Conservation (phyloP, 2,888 invertebrate genomes). For the Clivina fossor region DNA sequence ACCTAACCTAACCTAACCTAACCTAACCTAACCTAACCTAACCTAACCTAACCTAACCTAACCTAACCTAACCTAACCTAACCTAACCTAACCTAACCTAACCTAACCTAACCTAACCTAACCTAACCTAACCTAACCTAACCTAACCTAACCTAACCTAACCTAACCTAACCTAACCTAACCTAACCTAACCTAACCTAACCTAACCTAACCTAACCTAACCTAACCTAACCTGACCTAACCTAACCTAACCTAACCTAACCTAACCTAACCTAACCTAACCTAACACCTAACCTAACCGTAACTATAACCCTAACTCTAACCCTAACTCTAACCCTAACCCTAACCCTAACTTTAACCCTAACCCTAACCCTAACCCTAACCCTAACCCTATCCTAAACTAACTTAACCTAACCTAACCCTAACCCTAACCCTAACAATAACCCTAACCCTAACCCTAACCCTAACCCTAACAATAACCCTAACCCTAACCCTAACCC, state of each 20-base stretch:
- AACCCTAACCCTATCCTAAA: too few species aligned
- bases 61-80: constrained; percentile 17
- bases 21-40: constrained; percentile 19
- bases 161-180: constrained; percentile 5
- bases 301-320: too few species aligned
- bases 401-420: too few species aligned
- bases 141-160: constrained; percentile 7
- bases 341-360: too few species aligned
- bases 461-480: too few species aligned
- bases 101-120: constrained; percentile 7
- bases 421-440: too few species aligned
- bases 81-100: constrained; percentile 8
- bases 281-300: not conserved
- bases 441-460: too few species aligned
- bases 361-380: too few species aligned
- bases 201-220: not conserved
- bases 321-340: too few species aligned
- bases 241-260: not conserved
- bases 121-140: constrained; percentile 7
- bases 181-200: not conserved
- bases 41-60: constrained; percentile 17
- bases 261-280: not conserved
- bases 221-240: not conserved
- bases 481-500: too few species aligned
- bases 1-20: constrained; percentile 17